These are phyloP conservation scores for Catocala nupta DNA, from an alignment of 2,888 invertebrate genomes.

Conservation along the genomic window DNA sequence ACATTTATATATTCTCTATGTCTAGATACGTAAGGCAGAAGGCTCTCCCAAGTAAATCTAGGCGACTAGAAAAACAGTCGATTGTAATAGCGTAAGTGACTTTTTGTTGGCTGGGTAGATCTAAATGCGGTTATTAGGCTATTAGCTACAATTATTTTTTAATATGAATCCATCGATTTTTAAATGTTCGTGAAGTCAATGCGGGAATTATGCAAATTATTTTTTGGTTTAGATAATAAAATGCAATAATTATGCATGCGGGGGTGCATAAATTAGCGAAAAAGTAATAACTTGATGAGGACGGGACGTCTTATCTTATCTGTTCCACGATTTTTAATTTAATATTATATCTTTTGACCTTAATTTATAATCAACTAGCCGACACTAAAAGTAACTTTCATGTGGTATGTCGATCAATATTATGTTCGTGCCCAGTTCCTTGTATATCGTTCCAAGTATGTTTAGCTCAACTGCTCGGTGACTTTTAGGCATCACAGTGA, in stretches of 20 bases:
- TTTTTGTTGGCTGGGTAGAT: no score
- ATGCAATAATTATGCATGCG: slow-evolving; percentile 69
- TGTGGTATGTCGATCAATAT: neutral
- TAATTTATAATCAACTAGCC: slow-evolving; percentile 30
- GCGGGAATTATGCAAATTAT: slow-evolving; percentile 70
- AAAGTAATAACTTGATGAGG: slow-evolving; percentile 78
- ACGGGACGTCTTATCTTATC: slow-evolving; percentile 64
- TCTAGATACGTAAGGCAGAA: no score
- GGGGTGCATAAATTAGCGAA: slow-evolving; percentile 83
- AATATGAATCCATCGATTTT: slow-evolving; percentile 28
- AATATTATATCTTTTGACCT: slow-evolving; percentile 39
- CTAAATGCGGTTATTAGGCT: no score
- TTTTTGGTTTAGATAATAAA: slow-evolving; percentile 75
- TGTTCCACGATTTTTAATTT: slow-evolving; percentile 46
- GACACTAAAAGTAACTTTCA: neutral
- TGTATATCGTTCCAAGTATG: no score
- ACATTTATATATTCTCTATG: no score
- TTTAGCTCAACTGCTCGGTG: no score
- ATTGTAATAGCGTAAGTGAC: no score
- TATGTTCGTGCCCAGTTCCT: neutral
- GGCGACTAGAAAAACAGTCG: no score
- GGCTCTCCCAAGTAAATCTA: no score
- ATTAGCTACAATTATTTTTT: no score
- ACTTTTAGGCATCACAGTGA: no score
- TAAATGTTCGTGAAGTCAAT: slow-evolving; percentile 53